A percentile compares a stretch with the other conserved stretches of the same genome.
phyloP scores from a whole-genome alignment of 2,888 invertebrate genomes.

The Aproaerema taeniolella region DNA sequence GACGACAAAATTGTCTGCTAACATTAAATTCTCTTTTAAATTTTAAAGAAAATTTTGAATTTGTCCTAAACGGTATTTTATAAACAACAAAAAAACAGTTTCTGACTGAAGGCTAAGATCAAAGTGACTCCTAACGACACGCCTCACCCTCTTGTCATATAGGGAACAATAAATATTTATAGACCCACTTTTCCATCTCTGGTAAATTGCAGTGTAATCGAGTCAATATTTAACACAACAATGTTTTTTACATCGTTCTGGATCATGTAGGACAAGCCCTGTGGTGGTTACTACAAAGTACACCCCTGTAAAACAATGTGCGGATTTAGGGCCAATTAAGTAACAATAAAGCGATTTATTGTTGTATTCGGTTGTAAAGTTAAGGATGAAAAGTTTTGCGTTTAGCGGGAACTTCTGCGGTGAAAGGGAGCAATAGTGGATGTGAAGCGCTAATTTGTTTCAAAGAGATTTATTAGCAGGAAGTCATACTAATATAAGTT shows the following conservation, averaged over 20 bases:
- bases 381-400: conserved; percentile 7
- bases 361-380: conserved; percentile 33
- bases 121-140: too few relatives aligned
- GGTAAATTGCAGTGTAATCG: conserved; percentile 67
- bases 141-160: conserved; percentile 19
- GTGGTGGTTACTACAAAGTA: conserved; percentile 43
- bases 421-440: too few relatives aligned
- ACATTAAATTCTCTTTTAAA: too few relatives aligned
- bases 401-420: not conserved
- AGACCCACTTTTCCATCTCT: conserved; percentile 56
- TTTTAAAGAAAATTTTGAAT: too few relatives aligned
- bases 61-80: too few relatives aligned
- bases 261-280: conserved; percentile 22
- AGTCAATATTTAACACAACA: conserved; percentile 59
- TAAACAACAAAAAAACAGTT: too few relatives aligned
- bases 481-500: too few relatives aligned
- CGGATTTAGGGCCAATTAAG: conserved; percentile 60
- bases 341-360: conserved; percentile 62
- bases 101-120: too few relatives aligned
- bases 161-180: conserved; percentile 70
- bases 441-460: not conserved
- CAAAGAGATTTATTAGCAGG: too few relatives aligned
- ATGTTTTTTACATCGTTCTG: conserved; percentile 37
- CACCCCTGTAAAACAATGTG: conserved; percentile 42
- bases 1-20: too few relatives aligned